Evolutionary conservation across 2,113 vertebrate genomes (phyloP), one percentile per base, ranked within the genome.

Genomic region (Urocynchramus pylzowi): DNA sequence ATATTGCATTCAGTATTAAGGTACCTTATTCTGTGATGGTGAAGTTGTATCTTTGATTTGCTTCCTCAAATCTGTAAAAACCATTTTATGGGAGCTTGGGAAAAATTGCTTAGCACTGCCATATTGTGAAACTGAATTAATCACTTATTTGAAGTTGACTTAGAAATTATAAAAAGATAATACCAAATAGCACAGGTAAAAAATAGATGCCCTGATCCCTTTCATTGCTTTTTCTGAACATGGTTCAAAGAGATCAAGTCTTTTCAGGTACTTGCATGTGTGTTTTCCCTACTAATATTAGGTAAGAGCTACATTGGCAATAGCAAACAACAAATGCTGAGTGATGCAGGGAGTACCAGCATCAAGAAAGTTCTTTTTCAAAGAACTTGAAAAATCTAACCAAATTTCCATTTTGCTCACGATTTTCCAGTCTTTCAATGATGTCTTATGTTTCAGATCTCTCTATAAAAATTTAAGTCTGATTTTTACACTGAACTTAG

Each of bases 231-330:
- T 76, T 60, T 8, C 44, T 54, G 35, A 39, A 22, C 1, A 4
- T 13, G 10, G 7, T 26, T 73, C 23, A 52, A n/a, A 44, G 35
- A 64, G 68, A 68, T 7, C 16, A 5, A 45, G 2, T 19, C 3
- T 57, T 49, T 4, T 37, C 1, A 1, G 19, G 6, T n/a, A 31
- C 7, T 47, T 75, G 21, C 2, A 7, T 30, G 1, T 5, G 65
- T 10, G 5, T 9, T 67, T 57, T 44, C 20, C 63, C 14, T 60
- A 1, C 19, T 47, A 8, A 13, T 21, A 45, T n/a, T 19, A 27
- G 19, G 4, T 26, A 42, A 53, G 28, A 4, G 11, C 50, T 54
- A 24, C 2, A 1, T 21, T 28, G 14, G 4, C n/a, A 35, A 30
- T 9, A 30, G 39, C 5, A 52, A 71, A 18, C 11, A 52, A 13